Conservation (phyloP, 1,140 invertebrate species). For the Aleiodes sp. region DNA sequence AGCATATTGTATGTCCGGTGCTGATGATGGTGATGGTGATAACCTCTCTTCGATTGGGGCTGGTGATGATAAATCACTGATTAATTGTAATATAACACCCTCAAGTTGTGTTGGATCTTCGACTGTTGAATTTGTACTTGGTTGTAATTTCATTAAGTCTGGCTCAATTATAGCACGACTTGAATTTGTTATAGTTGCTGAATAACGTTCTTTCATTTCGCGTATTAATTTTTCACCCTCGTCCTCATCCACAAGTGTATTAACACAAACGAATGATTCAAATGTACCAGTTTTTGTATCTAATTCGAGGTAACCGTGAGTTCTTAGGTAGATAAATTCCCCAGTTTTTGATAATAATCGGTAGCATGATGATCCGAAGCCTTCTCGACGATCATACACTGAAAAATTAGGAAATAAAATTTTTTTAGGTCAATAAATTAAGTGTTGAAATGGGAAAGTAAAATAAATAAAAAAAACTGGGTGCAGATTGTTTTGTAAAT, state of each 20-base stretch:
- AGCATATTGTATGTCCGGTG: conserved; percentile 53
- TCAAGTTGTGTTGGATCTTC: conserved; percentile 75
- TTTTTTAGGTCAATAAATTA: conserved; percentile 27
- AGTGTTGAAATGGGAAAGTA: conserved; percentile 7
- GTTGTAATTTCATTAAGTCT: not conserved
- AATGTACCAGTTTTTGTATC: conserved; percentile 76
- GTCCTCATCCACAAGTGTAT: conserved; percentile 78
- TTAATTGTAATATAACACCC: conserved; percentile 73
- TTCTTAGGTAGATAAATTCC: conserved; percentile 81
- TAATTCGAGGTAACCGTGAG: conserved; percentile 80
- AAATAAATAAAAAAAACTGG: conserved; percentile 15
- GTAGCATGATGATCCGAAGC: conserved; percentile 82
- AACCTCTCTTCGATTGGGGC: conserved; percentile 44
- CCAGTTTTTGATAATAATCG: conserved; percentile 81
- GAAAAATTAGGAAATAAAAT: conserved; percentile 46
- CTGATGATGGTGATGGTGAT: conserved; percentile 39
- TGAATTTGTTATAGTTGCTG: conserved; percentile 64
- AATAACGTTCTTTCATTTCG: conserved; percentile 78
- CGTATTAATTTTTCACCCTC: conserved; percentile 75
- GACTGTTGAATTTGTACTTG: conserved; percentile 55
- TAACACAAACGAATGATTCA: conserved; percentile 85
- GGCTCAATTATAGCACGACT: conserved; percentile 27
- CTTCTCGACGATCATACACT: conserved; percentile 84
- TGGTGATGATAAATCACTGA: conserved; percentile 71
- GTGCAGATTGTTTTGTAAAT: no score